These are phyloP conservation scores for Tromatobia lineatoria DNA, from an alignment of 2,888 invertebrate genomes.

Conservation along the genomic window DNA sequence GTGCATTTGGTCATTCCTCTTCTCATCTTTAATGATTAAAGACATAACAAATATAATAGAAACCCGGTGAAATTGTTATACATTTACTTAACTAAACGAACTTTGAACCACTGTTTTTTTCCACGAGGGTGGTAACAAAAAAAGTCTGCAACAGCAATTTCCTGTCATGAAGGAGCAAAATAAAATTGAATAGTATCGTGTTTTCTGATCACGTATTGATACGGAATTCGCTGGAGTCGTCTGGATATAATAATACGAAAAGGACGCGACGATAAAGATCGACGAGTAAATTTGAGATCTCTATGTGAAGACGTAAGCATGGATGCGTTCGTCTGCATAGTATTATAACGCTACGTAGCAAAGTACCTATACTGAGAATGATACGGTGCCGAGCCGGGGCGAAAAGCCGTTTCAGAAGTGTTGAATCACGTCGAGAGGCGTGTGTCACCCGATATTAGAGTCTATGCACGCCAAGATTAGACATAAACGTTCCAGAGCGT, in stretches of 20 bases:
- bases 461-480: slow-evolving; percentile 67
- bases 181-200: not conserved
- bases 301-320: slow-evolving; percentile 12
- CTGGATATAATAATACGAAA: slow-evolving; percentile 14
- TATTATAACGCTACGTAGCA: slow-evolving; percentile 4
- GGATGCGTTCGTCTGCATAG: slow-evolving; percentile 29
- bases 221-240: not conserved
- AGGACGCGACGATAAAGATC: not conserved
- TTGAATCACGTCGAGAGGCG: slow-evolving; percentile 51
- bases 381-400: slow-evolving; percentile 50
- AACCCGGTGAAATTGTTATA: too few relatives aligned
- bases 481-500: slow-evolving; percentile 66
- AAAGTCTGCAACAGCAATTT: too few relatives aligned
- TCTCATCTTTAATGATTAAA: too few relatives aligned
- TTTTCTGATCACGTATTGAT: slow-evolving; percentile 26
- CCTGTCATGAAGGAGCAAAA: too few relatives aligned
- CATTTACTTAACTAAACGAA: too few relatives aligned
- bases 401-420: slow-evolving; percentile 51
- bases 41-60: too few relatives aligned
- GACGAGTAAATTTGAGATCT: slow-evolving; percentile 12
- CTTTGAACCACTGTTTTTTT: too few relatives aligned
- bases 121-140: too few relatives aligned
- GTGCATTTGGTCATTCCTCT: too few relatives aligned
- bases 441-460: slow-evolving; percentile 62
- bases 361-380: slow-evolving; percentile 18